Evolutionary conservation across 2,113 vertebrate species (phyloP).

Genomic region (Calidris pugnax): DNA sequence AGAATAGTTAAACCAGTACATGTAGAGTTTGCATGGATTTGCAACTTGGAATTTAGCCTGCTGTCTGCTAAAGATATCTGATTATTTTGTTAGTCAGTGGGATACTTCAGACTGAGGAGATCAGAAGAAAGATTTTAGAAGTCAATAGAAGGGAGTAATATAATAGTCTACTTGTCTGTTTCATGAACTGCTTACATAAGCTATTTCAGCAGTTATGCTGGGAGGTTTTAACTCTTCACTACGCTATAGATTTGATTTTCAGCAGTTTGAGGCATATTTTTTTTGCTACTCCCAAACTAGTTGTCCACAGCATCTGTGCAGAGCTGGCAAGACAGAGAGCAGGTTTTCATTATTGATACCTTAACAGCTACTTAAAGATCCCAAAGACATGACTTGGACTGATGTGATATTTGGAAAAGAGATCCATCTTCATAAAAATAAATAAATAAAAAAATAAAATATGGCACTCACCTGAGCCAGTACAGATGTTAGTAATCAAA

Average conservation of each 20-base stretch:
- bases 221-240: not conserved
- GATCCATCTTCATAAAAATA: not conserved
- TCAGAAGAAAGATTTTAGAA: not conserved
- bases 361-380: conserved; percentile 39
- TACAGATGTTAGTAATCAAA: conserved; percentile 52
- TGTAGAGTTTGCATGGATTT: not conserved
- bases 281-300: not conserved
- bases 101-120: not conserved
- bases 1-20: not conserved
- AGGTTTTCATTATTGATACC: conserved; percentile 9
- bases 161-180: not conserved
- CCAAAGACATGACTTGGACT: not conserved
- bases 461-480: conserved; percentile 5
- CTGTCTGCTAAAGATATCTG: not conserved
- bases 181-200: not conserved
- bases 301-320: not conserved
- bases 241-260: not conserved
- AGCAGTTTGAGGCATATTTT: not conserved
- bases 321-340: not conserved
- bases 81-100: not conserved
- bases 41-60: not conserved
- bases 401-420: conserved; percentile 24
- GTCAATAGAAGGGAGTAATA: not conserved
- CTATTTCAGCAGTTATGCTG: not conserved
- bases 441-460: not conserved